These are phyloP conservation scores for Malachius bipustulatus DNA, from an alignment of 2,888 invertebrate species.

Conservation along the genomic window DNA sequence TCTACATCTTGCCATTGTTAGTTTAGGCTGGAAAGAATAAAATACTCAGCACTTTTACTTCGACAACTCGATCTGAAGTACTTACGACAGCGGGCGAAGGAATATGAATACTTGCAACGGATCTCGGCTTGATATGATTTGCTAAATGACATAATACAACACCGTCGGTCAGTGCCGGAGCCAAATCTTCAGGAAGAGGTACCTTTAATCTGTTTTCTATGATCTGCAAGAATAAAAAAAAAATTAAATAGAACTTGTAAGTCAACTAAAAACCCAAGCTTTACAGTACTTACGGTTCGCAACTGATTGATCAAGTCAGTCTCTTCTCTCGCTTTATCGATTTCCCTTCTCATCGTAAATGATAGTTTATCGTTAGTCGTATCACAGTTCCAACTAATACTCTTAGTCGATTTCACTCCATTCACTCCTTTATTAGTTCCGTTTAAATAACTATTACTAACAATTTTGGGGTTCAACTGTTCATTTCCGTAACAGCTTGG, in stretches of 20 bases:
- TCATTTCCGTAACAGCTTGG: conserved; percentile 13
- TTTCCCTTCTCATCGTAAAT: conserved; percentile 85
- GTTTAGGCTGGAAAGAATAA: conserved; percentile 62
- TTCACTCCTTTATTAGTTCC: conserved; percentile 22
- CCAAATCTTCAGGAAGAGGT: conserved; percentile 74
- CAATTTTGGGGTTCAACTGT: conserved; percentile 5
- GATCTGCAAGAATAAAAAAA: conserved; percentile 53
- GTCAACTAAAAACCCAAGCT: background rate
- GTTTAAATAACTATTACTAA: conserved; percentile 4
- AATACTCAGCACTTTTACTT: background rate
- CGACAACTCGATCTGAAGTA: conserved; percentile 17
- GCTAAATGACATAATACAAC: conserved; percentile 91
- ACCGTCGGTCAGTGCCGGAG: conserved; percentile 78
- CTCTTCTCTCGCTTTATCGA: conserved; percentile 84
- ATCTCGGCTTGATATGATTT: conserved; percentile 81
- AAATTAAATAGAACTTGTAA: conserved; percentile 4
- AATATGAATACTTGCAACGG: conserved; percentile 89
- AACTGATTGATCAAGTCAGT: conserved; percentile 73
- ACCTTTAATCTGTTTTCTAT: conserved; percentile 85
- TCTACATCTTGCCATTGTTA: conserved; percentile 89
- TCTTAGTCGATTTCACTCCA: conserved; percentile 29
- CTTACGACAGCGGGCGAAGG: conserved; percentile 84
- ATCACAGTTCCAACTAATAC: conserved; percentile 64
- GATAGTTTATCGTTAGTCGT: conserved; percentile 62
- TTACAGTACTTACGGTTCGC: conserved; percentile 52